These are phyloP conservation scores for Lasioglossum calceatum DNA, from an alignment of 2,888 invertebrate species.

Conservation along the genomic window DNA sequence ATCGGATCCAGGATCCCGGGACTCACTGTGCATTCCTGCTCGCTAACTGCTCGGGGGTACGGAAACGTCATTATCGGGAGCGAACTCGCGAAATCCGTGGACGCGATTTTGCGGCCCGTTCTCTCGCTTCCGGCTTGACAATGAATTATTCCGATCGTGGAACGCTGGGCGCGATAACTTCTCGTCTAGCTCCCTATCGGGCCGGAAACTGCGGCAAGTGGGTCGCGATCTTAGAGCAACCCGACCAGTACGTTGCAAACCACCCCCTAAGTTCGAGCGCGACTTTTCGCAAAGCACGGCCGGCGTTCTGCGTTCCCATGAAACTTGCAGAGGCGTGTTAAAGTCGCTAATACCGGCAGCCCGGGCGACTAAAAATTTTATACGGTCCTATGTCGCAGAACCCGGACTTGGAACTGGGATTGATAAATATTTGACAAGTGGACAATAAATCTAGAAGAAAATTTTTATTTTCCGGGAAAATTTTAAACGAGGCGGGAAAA, in stretches of 20 bases:
- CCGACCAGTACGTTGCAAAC: not conserved
- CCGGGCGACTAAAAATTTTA: not conserved
- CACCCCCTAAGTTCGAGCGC: not conserved
- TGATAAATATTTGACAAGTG: no score
- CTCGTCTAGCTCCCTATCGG: not conserved
- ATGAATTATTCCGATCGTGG: constrained; percentile 14
- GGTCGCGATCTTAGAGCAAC: not conserved
- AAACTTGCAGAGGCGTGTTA: not conserved
- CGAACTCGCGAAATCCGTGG: constrained; percentile 12
- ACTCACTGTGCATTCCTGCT: constrained; percentile 18
- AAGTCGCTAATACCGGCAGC: not conserved
- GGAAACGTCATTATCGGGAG: constrained; percentile 5
- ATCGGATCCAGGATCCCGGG: constrained; percentile 20
- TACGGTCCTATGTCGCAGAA: not conserved
- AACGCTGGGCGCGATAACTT: not conserved
- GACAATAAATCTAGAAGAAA: no score
- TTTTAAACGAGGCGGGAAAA: not conserved
- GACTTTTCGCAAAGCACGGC: not conserved
- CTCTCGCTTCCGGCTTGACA: not conserved
- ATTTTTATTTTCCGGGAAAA: no score
- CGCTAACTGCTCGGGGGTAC: not conserved
- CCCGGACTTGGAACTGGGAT: not conserved
- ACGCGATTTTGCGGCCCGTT: not conserved
- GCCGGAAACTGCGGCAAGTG: constrained; percentile 1
- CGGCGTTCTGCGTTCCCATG: not conserved